Percentiles rank a stretch among this genome's conserved stretches.
phyloP scores from a whole-genome alignment of 2,113 vertebrate genomes.

The Ceyx melanurus region DNA sequence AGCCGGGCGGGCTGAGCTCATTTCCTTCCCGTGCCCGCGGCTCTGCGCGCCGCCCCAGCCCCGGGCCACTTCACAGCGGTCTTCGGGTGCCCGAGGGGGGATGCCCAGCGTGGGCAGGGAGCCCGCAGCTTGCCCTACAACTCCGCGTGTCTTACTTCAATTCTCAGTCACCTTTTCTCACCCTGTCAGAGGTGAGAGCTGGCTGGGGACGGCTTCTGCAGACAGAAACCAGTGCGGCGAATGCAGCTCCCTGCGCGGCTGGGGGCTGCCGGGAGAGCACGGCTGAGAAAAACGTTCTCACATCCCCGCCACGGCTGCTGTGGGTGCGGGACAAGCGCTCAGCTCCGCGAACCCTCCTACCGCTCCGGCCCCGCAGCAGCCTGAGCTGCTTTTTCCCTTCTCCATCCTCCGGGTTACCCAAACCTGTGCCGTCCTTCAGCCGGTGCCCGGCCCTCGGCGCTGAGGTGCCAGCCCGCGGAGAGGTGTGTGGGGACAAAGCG shows the following conservation, averaged over 20 bases:
- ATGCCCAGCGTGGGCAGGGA: not conserved
- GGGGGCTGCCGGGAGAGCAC: not conserved
- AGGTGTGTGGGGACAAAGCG: fast-evolving
- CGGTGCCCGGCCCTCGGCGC: not conserved
- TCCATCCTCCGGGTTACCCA: fast-evolving
- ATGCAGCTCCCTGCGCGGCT: fast-evolving
- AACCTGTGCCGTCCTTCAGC: fast-evolving
- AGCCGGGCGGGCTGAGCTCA: not conserved
- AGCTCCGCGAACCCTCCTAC: not conserved
- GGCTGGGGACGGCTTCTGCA: not conserved
- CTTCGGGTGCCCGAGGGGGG: not conserved
- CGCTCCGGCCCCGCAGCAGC: not conserved
- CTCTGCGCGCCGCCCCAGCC: fast-evolving
- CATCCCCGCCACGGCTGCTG: fast-evolving
- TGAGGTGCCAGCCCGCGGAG: not conserved
- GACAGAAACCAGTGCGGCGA: fast-evolving
- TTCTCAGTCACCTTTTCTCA: not conserved
- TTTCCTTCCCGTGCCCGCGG: not conserved
- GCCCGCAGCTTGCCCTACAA: not conserved
- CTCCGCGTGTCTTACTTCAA: fast-evolving
- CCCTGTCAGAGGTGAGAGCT: fast-evolving
- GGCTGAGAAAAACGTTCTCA: fast-evolving
- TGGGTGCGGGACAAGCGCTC: fast-evolving
- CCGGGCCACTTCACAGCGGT: fast-evolving
- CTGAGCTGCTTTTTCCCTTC: fast-evolving